Evolutionary conservation across 2,113 vertebrate genomes (phyloP).

Genomic region (Oncorhynchus nerka): DNA sequence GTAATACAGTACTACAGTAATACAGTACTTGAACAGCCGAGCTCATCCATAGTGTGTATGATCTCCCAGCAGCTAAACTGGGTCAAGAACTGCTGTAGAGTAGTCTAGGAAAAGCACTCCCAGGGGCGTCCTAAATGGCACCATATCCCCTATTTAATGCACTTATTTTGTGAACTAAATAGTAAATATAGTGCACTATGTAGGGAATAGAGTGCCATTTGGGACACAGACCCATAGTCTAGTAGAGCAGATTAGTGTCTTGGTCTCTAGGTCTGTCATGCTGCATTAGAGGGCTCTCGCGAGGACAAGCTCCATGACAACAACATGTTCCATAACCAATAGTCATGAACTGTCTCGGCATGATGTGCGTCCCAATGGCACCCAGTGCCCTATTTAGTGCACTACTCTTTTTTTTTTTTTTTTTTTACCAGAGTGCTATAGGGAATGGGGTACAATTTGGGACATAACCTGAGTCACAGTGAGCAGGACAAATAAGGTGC

Average conservation of each 20-base stretch:
- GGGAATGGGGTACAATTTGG: no score
- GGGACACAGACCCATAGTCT: neutral
- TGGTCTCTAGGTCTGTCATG: conserved; percentile 21
- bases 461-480: neutral
- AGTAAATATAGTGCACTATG: no score
- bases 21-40: neutral
- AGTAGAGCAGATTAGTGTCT: conserved; percentile 28
- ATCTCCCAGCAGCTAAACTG: conserved; percentile 26
- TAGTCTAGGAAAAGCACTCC: no score
- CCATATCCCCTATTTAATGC: no score
- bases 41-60: conserved; percentile 13
- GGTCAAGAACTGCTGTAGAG: conserved; percentile 18
- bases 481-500: neutral
- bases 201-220: no score
- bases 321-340: neutral
- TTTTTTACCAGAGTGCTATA: no score
- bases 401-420: no score
- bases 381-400: no score
- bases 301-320: neutral
- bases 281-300: conserved; percentile 5
- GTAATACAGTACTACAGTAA: conserved; percentile 4
- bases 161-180: no score
- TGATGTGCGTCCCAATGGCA: no score
- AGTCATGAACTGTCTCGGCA: neutral
- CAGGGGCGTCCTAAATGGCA: no score